A percentile compares a stretch with the other conserved stretches of the same genome.
phyloP scores from a whole-genome alignment of 2,797 vertebrate genomes.

The Aplochiton taeniatus region DNA sequence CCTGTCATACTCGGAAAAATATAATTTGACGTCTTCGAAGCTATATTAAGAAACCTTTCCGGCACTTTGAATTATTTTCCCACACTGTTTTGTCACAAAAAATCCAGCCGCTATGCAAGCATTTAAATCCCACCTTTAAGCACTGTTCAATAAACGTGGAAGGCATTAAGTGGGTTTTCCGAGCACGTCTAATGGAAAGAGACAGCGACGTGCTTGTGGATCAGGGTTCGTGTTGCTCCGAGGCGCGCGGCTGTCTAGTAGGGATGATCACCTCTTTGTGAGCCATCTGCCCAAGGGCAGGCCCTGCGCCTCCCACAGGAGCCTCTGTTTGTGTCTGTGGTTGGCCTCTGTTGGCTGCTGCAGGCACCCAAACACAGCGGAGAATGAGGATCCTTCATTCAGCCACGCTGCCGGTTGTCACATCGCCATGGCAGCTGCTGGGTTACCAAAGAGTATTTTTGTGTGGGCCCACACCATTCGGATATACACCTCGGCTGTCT shows the following conservation, averaged over 20 bases:
- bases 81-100: no score
- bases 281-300: slow-evolving; percentile 64
- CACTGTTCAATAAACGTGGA: no score
- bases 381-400: slow-evolving; percentile 49
- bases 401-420: slow-evolving; percentile 41
- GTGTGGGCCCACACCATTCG: not conserved
- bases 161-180: no score
- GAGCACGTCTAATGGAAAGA: no score
- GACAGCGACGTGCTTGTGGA: slow-evolving; percentile 4
- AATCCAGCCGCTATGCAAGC: no score
- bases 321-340: slow-evolving; percentile 37
- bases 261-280: slow-evolving; percentile 67
- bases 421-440: slow-evolving; percentile 15
- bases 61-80: no score
- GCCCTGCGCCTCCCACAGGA: slow-evolving; percentile 53
- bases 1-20: no score
- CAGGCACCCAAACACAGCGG: slow-evolving; percentile 53
- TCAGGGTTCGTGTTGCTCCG: slow-evolving; percentile 33
- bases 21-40: no score
- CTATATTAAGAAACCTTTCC: no score
- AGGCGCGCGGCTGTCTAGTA: slow-evolving; percentile 46
- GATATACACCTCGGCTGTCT: no score
- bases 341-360: slow-evolving; percentile 47
- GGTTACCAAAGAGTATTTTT: slow-evolving; percentile 28
- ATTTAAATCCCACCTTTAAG: no score